phyloP scores from a whole-genome alignment of 2,888 invertebrate genomes.

The Pedicia rivosa region DNA sequence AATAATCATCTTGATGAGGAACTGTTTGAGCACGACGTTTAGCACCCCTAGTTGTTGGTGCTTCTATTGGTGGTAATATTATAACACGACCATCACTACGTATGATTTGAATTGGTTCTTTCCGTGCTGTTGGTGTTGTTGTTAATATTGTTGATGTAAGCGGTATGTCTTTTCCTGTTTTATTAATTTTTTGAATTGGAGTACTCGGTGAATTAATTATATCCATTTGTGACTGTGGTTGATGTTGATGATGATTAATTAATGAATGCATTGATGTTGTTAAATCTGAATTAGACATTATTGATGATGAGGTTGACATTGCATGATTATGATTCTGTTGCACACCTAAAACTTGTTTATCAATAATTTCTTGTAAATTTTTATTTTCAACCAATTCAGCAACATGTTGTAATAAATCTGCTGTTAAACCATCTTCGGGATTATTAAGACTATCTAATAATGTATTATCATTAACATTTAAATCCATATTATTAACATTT shows the following conservation, averaged over 20 bases:
- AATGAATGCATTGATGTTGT: too few species aligned
- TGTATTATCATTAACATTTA: constrained; percentile 16
- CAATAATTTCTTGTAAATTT: constrained; percentile 55
- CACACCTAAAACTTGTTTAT: constrained; percentile 41
- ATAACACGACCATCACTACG: constrained; percentile 59
- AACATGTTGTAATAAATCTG: constrained; percentile 56
- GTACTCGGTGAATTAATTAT: too few species aligned
- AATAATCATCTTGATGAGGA: constrained; percentile 10
- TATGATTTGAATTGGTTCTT: constrained; percentile 54
- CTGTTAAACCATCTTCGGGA: constrained; percentile 49
- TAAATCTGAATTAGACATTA: not conserved
- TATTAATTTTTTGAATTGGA: not conserved
- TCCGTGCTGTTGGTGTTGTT: constrained; percentile 19
- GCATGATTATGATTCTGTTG: too few species aligned
- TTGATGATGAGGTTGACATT: too few species aligned
- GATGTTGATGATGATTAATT: too few species aligned
- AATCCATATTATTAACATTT: constrained; percentile 11
- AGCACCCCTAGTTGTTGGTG: constrained; percentile 63
- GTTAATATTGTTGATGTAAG: not conserved
- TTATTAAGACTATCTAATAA: constrained; percentile 39
- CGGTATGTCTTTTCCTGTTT: not conserved
- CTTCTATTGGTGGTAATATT: constrained; percentile 65
- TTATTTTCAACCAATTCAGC: constrained; percentile 53
- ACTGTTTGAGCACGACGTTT: constrained; percentile 40
- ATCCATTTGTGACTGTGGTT: too few species aligned